Evolutionary conservation across 2,113 vertebrate species (phyloP), one percentile per base, ranked within the genome.

Genomic region (Tretioscincus oriximinensis): DNA sequence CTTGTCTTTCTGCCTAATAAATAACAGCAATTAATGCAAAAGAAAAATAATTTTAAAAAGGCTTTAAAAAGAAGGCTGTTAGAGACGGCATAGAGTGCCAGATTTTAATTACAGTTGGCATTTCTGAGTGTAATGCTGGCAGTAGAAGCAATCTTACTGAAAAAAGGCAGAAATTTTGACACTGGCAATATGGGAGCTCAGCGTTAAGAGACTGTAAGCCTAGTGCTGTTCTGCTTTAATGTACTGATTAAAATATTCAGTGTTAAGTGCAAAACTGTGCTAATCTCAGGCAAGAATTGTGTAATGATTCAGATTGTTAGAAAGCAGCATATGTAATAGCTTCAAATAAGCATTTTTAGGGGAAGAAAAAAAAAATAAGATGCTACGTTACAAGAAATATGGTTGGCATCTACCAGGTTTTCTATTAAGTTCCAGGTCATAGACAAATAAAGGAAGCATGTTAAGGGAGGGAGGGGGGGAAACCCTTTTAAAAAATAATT

Each of bases 101-200:
- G 94, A 95, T 96, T 95, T 95, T 96, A 96, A 96, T 96, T 96
- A 93, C 95, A 94, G 90, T 96, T 96, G 95, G 95, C 95, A 95
- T 95, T 95, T 95, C 94, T 92, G 92, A 95, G 88, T 58, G 86
- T 93, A 92, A 90, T 95, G 94, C 94, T 96, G 95, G 95, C 95
- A 96, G 90, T 93, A 90, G 93, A 89, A 91, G 92, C 89, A 92
- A 90, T 94, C 92, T 95, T 94, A 91, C 93, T 95, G 94, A 93
- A 95, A 94, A 94, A 95, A 95, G 95, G 92, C 94, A 94, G 94
- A 89, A 94, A 95, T 95, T 95, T 94, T 95, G 95, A 96, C 95
- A 95, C 89, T 89, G 93, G 94, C 95, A 95, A 95, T 95, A 93
- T 95, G 95, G 95, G 91, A 93, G 87, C 95, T 90, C 94, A 91